Evolutionary conservation across 2,797 vertebrate species (phyloP), one percentile per base, ranked within the genome.

Genomic region (Pseudomugil tenellus): DNA sequence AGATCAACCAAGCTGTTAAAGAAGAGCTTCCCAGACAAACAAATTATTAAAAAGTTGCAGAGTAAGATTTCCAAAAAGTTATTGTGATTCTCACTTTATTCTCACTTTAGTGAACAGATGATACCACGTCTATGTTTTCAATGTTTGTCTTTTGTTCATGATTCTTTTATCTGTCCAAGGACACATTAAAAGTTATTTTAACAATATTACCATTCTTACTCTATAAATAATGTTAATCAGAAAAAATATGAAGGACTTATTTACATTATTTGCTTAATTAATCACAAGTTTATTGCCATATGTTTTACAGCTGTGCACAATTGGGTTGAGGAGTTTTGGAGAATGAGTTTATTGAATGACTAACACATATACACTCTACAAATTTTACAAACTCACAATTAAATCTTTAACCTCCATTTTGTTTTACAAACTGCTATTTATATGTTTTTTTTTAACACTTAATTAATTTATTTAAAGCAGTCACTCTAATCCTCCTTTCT

Each of bases 31-130:
- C 74, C 88, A 54, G 94, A 95, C 82, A 93, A 90, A 63, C 89
- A 91, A 52, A 94, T 95, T 7, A 91, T 93, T 74, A 91, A 87
- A 74, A 95, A 94, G 70, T 90, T 95, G n/a, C 93, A 94, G 31
- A 76, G 95, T 95, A 90, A 92, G 93, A n/a, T 25, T 32, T 6
- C 13, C 3, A 14, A 31, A 1, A 48, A 29, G n/a, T 6, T 56
- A 34, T 7, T 25, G 13, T n/a, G n/a, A n/a, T n/a, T n/a, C n/a
- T n/a, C 21, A 1, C 2, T n/a, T n/a, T n/a, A 28, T 8, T 41
- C 23, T n/a, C 6, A 55, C 6, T n/a, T 11, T 7, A 28, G 49
- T 17, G 17, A 17, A 52, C 14, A 17, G 25, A 51, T 23, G 11
- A 26, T 48, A 1, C 21, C 23, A 9, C 13, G 1, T 7, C 14